phyloP scores from a whole-genome alignment of 2,113 vertebrate genomes.

The Actenoides lindsayi region DNA sequence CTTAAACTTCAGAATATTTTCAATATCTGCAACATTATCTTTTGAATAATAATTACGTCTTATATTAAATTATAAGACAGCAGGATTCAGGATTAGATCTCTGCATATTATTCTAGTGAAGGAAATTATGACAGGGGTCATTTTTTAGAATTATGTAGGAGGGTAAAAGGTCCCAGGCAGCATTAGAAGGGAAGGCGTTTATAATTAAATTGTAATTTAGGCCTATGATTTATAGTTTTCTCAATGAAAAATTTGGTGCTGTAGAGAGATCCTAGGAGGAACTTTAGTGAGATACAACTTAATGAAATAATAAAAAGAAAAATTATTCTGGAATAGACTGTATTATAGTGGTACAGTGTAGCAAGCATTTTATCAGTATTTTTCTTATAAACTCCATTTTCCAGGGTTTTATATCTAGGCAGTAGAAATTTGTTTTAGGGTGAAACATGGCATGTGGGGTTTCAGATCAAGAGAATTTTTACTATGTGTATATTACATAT shows the following conservation, averaged over 20 bases:
- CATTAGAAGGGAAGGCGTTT: slow-evolving; percentile 95
- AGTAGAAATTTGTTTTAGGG: not conserved
- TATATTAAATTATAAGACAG: slow-evolving; percentile 85
- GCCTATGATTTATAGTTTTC: slow-evolving; percentile 90
- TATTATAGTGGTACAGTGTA: slow-evolving; percentile 36
- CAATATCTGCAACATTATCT: slow-evolving; percentile 83
- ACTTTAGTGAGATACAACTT: slow-evolving; percentile 90
- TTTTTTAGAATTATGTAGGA: slow-evolving; percentile 98
- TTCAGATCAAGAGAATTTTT: not conserved
- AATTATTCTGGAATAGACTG: slow-evolving; percentile 80
- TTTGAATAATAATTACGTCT: slow-evolving; percentile 84
- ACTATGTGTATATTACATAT: not conserved
- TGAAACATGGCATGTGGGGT: not conserved
- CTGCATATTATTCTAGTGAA: slow-evolving; percentile 83
- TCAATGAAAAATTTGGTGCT: slow-evolving; percentile 87
- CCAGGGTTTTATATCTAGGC: slow-evolving; percentile 12
- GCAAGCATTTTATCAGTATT: slow-evolving; percentile 33
- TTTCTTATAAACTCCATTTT: slow-evolving; percentile 25
- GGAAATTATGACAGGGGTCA: slow-evolving; percentile 90
- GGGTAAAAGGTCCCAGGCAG: slow-evolving; percentile 93
- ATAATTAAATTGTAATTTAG: slow-evolving; percentile 99
- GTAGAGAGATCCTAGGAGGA: slow-evolving; percentile 81
- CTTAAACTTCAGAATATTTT: slow-evolving; percentile 80
- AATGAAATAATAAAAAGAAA: slow-evolving; percentile 97
- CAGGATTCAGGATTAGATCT: slow-evolving; percentile 84